Conservation (phyloP, 92 coral and sea anemone species). For the Meandrina meandrites region DNA sequence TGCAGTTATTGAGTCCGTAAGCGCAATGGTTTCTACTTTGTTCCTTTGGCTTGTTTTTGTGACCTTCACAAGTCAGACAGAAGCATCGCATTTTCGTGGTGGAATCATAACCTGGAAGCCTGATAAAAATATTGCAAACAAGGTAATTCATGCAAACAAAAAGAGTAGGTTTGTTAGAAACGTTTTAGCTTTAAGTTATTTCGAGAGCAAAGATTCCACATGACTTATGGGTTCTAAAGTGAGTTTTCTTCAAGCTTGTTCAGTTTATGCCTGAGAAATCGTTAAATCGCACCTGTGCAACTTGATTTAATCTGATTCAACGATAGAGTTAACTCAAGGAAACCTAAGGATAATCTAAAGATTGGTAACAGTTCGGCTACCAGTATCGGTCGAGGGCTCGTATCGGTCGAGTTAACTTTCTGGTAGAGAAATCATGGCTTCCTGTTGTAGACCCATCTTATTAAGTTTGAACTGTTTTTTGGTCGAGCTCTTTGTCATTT, state of each 20-base stretch:
- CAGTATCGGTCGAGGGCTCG: too few species aligned
- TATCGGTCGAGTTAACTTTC: too few species aligned
- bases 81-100: slow-evolving; percentile 57
- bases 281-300: too few species aligned
- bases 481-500: too few species aligned
- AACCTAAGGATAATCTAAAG: too few species aligned
- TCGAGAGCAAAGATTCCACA: neutral
- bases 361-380: too few species aligned
- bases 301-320: neutral
- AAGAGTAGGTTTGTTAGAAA: neutral
- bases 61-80: slow-evolving; percentile 2
- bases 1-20: neutral
- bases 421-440: too few species aligned
- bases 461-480: neutral
- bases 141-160: neutral
- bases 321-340: too few species aligned
- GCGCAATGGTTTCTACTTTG: slow-evolving; percentile 4
- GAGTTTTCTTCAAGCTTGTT: neutral
- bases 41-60: neutral
- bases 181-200: too few species aligned
- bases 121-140: neutral
- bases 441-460: too few species aligned
- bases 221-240: neutral
- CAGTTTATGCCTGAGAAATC: neutral
- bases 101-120: slow-evolving; percentile 52